A percentile compares a stretch with the other conserved stretches of the same genome.
phyloP scores from a whole-genome alignment of 2,888 invertebrate genomes.

The Andrena bucephala region DNA sequence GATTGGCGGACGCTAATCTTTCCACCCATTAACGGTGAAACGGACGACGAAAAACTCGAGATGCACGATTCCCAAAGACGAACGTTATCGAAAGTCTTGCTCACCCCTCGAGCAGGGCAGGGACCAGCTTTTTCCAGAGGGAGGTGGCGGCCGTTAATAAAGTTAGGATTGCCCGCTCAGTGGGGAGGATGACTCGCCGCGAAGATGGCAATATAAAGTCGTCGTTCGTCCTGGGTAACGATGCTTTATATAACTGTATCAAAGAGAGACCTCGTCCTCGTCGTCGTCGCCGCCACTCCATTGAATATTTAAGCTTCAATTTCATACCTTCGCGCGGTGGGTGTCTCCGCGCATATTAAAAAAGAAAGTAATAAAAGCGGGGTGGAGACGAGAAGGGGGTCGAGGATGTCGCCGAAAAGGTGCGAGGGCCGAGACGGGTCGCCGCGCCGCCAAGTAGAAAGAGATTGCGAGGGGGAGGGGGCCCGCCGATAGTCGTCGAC shows the following conservation, averaged over 20 bases:
- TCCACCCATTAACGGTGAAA: too few relatives aligned
- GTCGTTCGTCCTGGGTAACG: conserved; percentile 78
- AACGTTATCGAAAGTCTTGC: conserved; percentile 8
- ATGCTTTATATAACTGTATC: conserved; percentile 83
- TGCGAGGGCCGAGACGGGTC: background rate
- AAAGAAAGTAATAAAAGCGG: conserved; percentile 72
- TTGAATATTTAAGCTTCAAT: conserved; percentile 85
- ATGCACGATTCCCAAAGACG: background rate
- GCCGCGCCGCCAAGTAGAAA: conserved; percentile 50
- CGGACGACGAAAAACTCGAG: too few relatives aligned
- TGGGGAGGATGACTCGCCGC: conserved; percentile 76
- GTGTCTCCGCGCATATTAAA: conserved; percentile 79
- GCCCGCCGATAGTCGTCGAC: conserved; percentile 45
- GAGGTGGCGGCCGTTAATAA: conserved; percentile 77
- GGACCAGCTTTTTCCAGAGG: conserved; percentile 30
- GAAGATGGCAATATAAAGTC: conserved; percentile 80
- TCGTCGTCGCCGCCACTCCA: conserved; percentile 78
- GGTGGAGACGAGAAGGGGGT: conserved; percentile 34
- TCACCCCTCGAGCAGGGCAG: conserved; percentile 5
- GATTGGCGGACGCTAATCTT: too few relatives aligned
- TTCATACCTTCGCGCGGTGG: conserved; percentile 80
- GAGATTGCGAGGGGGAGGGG: conserved; percentile 75
- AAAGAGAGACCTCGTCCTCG: conserved; percentile 67
- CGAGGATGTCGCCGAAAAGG: background rate
- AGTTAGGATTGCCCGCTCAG: conserved; percentile 78